Evolutionary conservation across 1,140 invertebrate genomes (phyloP).

Genomic region (Pristionchus pacificus): DNA sequence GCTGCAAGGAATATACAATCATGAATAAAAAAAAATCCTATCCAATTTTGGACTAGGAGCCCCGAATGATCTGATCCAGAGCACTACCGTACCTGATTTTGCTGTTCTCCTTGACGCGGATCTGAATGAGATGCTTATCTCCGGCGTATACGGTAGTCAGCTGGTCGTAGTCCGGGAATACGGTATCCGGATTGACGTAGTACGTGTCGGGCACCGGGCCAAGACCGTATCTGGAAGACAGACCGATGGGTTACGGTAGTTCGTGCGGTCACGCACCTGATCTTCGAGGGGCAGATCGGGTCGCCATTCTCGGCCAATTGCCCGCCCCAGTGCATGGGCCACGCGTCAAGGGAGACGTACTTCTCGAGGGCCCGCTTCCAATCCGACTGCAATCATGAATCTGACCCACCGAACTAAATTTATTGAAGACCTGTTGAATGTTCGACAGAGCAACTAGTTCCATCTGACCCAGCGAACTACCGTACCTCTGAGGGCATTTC

Average conservation of each 20-base stretch:
- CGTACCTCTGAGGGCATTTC: conserved; percentile 52
- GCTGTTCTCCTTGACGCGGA: conserved; percentile 48
- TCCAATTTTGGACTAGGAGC: background rate
- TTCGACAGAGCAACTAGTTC: background rate
- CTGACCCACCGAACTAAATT: background rate
- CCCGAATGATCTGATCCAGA: background rate
- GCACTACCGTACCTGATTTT: conserved; percentile 43
- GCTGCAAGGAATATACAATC: conserved; percentile 22
- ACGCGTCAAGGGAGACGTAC: conserved; percentile 52
- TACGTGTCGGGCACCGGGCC: conserved; percentile 55
- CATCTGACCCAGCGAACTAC: background rate
- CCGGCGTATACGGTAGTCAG: conserved; percentile 57
- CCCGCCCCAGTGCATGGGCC: conserved; percentile 57
- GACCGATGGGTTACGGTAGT: background rate
- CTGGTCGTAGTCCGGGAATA: conserved; percentile 56
- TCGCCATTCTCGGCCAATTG: conserved; percentile 52
- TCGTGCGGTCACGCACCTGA: conserved; percentile 25
- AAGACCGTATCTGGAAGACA: conserved; percentile 43
- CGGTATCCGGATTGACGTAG: conserved; percentile 43
- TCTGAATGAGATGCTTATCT: conserved; percentile 55
- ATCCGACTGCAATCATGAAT: conserved; percentile 26
- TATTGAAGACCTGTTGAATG: background rate
- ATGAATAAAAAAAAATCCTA: background rate
- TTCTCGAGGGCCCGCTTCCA: conserved; percentile 52
- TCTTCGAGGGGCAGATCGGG: conserved; percentile 55